These are phyloP conservation scores for Euzetes globulus DNA, from an alignment of 2,888 invertebrate species.

Conservation along the genomic window DNA sequence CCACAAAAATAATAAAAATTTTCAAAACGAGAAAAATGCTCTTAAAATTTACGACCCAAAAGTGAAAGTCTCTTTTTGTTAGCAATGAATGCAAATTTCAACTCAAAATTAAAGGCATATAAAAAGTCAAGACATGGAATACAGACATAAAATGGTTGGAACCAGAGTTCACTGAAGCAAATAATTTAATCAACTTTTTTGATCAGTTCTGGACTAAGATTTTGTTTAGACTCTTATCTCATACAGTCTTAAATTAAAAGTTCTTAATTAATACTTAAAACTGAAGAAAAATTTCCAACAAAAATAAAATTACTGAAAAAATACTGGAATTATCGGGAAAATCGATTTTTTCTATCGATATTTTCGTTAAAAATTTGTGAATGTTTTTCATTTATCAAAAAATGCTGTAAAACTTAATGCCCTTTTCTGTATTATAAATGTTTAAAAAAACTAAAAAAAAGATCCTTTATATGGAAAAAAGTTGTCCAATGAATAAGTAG, in stretches of 20 bases:
- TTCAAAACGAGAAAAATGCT: background rate
- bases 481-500: background rate
- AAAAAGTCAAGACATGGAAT: background rate
- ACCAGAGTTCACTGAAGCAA: background rate
- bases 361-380: too few relatives aligned
- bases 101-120: background rate
- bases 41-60: background rate
- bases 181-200: background rate
- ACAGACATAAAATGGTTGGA: background rate
- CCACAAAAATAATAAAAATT: background rate
- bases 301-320: too few relatives aligned
- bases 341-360: too few relatives aligned
- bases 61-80: background rate
- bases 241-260: background rate
- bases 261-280: background rate
- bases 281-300: too few relatives aligned
- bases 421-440: too few relatives aligned
- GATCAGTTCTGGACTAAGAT: background rate
- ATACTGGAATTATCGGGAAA: too few relatives aligned
- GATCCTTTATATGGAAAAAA: too few relatives aligned
- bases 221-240: background rate
- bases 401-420: too few relatives aligned
- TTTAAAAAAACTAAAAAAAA: too few relatives aligned
- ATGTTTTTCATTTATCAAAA: too few relatives aligned
- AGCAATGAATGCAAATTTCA: slow-evolving; percentile 5